These are phyloP conservation scores for Lucilia cuprina DNA, from an alignment of 1,140 invertebrate genomes.

Conservation along the genomic window DNA sequence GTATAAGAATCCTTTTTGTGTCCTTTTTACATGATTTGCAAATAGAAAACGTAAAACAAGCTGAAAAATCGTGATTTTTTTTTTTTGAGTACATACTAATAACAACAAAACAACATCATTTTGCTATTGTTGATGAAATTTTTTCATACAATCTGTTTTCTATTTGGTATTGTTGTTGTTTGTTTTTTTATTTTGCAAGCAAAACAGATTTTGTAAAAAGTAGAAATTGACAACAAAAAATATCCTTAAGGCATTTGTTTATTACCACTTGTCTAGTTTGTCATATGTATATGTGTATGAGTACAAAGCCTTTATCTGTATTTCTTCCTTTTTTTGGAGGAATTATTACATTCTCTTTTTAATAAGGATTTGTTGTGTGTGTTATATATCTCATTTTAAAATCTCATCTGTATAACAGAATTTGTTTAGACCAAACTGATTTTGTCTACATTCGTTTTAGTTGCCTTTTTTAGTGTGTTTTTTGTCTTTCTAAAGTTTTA, in stretches of 20 bases:
- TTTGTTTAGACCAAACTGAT: not conserved
- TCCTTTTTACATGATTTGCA: no score
- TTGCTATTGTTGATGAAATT: not conserved
- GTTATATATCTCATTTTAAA: not conserved
- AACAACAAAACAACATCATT: not conserved
- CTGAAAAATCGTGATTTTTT: not conserved
- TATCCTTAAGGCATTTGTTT: conserved; percentile 1
- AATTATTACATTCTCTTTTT: conserved; percentile 10
- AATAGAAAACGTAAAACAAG: no score
- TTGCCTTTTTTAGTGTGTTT: not conserved
- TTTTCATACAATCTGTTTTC: not conserved
- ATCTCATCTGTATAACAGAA: not conserved
- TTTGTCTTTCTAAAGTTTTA: not conserved
- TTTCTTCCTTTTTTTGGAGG: not conserved
- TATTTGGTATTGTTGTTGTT: no score
- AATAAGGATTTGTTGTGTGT: not conserved
- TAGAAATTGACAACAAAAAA: not conserved
- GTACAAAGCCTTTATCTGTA: not conserved
- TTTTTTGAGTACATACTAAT: not conserved
- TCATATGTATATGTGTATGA: not conserved
- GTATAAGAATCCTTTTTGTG: no score
- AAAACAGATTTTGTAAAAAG: not conserved
- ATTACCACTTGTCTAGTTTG: not conserved
- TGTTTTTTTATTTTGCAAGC: not conserved
- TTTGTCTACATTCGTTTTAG: not conserved